Evolutionary conservation across 2,797 vertebrate species (phyloP), one percentile per base, ranked within the genome.

Genomic region (Myotis pilosus): DNA sequence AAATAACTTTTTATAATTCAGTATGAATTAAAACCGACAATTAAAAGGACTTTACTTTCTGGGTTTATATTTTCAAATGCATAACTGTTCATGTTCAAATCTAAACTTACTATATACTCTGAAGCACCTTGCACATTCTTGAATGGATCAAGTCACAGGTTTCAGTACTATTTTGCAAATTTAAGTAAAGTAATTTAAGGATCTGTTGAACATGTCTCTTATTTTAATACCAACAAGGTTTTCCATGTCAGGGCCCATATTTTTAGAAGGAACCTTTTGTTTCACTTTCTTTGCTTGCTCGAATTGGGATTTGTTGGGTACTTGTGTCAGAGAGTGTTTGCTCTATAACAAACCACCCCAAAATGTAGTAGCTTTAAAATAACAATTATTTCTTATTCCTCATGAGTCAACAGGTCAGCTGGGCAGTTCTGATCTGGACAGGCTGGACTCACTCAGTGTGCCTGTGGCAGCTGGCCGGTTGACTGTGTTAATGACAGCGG

Each of bases 21-120:
- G 2, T 78, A n/a, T 91, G 64, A 92, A 84, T 84, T 94, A 87
- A 94, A 79, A 87, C 55, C 5, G 10, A 72, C 11, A 60, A 15
- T 89, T 89, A 28, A 85, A 91, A 91, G 57, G 19, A 79, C 33
- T 92, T 93, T 51, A 62, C 25, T 91, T 84, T 94, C 36, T 91
- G 64, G 22, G 47, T 33, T 22, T 64, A 16, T 19, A 80, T 74
- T 93, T 93, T 74, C 62, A 95, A 75, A 78, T 87, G 79, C 17
- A 20, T 69, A 81, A 57, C 87, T 92, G 22, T 60, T 88, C 8
- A 4, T 76, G 49, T 88, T 87, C 38, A 22, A 87, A 41, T 68
- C 23, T 89, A 71, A 83, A 94, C 13, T 88, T 92, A 76, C 60
- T 62, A 15, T 8, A 55, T 23, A 81, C 23, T 66, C 20, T 15